phyloP scores from a whole-genome alignment of 64 coral and sea anemone species.

The Orbicella faveolata region DNA sequence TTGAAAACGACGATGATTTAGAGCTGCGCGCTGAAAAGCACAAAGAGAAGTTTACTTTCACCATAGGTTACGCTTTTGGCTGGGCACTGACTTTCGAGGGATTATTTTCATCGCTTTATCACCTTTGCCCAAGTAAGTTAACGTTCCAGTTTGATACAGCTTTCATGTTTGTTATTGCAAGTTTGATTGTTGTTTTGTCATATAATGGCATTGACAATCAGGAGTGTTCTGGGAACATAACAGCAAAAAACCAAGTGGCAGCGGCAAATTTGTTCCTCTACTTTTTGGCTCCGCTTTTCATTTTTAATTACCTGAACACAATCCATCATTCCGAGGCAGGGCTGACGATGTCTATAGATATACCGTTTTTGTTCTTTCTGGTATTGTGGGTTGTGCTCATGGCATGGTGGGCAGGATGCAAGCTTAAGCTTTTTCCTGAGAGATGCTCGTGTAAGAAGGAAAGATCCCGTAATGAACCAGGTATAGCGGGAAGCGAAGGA shows the following conservation, averaged over 20 bases:
- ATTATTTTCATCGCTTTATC: conserved; percentile 56
- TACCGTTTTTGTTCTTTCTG: background rate
- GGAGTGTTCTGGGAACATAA: background rate
- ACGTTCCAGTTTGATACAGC: conserved; percentile 77
- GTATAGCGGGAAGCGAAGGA: no score
- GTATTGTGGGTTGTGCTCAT: background rate
- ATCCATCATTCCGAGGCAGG: conserved; percentile 12
- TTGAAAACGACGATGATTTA: background rate
- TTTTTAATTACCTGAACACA: conserved; percentile 46
- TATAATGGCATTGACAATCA: conserved; percentile 26
- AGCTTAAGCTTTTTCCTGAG: background rate
- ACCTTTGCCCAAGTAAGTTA: conserved; percentile 60
- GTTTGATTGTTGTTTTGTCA: conserved; percentile 33
- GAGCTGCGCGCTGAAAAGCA: conserved; percentile 21
- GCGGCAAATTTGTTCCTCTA: conserved; percentile 45
- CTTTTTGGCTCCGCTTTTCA: conserved; percentile 44
- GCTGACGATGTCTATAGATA: background rate
- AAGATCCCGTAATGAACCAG: no score
- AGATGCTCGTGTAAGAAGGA: no score
- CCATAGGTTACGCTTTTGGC: conserved; percentile 61
- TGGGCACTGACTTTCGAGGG: conserved; percentile 63
- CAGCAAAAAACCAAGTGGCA: conserved; percentile 10
- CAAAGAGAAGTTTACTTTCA: conserved; percentile 46
- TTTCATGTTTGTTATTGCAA: conserved; percentile 60
- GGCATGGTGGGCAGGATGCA: background rate